Evolutionary conservation across 2,888 invertebrate species (phyloP).

Genomic region (Temnothorax ravouxi): DNA sequence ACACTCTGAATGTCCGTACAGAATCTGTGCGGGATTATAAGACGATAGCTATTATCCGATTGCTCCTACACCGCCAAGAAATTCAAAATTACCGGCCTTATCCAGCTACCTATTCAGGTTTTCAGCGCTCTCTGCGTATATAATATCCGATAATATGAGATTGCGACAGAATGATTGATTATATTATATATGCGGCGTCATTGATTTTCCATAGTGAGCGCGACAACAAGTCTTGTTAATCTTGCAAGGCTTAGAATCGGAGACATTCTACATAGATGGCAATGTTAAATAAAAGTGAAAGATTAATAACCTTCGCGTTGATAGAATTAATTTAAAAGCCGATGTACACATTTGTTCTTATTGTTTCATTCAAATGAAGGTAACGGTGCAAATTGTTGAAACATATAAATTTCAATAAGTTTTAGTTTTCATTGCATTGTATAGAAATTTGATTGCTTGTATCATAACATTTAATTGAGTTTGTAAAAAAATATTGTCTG

Average conservation of each 20-base stretch:
- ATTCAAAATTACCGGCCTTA: conserved; percentile 35
- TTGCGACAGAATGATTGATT: conserved; percentile 37
- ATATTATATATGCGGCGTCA: conserved; percentile 19
- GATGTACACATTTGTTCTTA: neutral
- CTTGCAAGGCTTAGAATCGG: conserved; percentile 13
- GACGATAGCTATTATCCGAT: conserved; percentile 45
- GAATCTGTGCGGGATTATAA: conserved; percentile 20
- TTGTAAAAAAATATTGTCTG: conserved; percentile 11
- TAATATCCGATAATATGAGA: conserved; percentile 47
- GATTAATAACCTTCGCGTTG: conserved; percentile 16
- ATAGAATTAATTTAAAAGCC: conserved; percentile 16
- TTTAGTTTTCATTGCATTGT: neutral
- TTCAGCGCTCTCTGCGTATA: conserved; percentile 21
- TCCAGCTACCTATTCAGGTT: conserved; percentile 38
- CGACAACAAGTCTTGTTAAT: conserved; percentile 33
- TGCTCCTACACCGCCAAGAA: conserved; percentile 19
- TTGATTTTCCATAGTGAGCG: conserved; percentile 33
- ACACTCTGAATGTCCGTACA: conserved; percentile 28
- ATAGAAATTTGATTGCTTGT: conserved; percentile 10
- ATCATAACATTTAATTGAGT: neutral
- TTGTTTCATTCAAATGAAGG: conserved; percentile 5
- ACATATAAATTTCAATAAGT: conserved; percentile 20
- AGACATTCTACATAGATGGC: neutral
- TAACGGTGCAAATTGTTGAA: conserved; percentile 4
- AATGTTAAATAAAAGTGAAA: conserved; percentile 18